Conservation (phyloP, 2,113 vertebrate genomes). For the Trematocara macrostoma region DNA sequence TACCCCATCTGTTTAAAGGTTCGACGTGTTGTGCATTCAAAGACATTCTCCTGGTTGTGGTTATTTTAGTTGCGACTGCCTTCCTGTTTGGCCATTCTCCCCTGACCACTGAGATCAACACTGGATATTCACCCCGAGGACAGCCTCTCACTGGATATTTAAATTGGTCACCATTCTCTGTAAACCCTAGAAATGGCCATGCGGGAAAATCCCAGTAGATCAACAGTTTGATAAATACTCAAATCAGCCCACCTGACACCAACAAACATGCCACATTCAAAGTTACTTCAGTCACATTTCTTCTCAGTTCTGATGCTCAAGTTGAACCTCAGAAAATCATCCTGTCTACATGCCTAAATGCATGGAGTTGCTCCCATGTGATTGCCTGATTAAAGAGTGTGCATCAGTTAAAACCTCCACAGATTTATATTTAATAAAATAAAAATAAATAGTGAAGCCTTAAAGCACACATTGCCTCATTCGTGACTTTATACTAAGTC, state of each 20-base stretch:
- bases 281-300: neutral
- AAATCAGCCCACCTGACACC: neutral
- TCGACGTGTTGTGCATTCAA: neutral
- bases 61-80: neutral
- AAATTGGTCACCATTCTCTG: neutral
- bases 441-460: neutral
- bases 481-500: neutral
- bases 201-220: neutral
- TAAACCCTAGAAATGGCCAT: neutral
- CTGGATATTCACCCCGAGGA: neutral
- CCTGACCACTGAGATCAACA: neutral
- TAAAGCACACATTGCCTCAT: neutral
- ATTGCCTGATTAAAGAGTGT: neutral
- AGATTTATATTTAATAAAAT: neutral
- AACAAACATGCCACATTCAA: neutral
- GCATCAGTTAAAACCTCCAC: neutral
- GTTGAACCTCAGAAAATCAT: neutral
- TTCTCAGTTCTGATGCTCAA: neutral
- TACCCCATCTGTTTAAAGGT: neutral
- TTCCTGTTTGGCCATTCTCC: neutral
- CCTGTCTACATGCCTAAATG: neutral
- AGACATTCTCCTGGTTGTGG: neutral
- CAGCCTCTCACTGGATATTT: neutral
- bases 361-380: neutral
- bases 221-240: neutral